Base-by-base conservation (phyloP, 2,888 invertebrate genomes). In the Augochlorella aurata region DNA sequence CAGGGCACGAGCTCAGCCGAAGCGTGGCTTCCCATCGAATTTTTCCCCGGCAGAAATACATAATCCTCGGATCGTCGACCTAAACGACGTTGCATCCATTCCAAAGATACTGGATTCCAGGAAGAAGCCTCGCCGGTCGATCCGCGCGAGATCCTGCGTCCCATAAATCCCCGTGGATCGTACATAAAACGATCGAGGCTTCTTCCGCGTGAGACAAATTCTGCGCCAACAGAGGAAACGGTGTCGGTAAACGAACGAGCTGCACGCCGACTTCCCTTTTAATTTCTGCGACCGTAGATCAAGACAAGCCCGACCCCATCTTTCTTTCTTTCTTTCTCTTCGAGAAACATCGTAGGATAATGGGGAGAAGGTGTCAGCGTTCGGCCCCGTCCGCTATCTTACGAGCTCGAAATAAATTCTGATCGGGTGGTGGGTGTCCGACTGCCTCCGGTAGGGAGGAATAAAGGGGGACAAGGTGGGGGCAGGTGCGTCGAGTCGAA, bases 401-500 rank as follows among this genome's bases (percentile, higher is more conserved):
- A 81, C 72, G 77, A 73, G 77, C 61, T 72, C 73, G 79, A 74
- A 77, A 82, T 77, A 67, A 82, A 82, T 85, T 79, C 67, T 66
- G 68, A 50, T 73, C 65, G 50, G 38, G n/a, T 21, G 38, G 52
- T 18, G 47, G 73, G 18, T 52, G 24, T 18, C n/a, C 16, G 16
- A 44, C 47, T 38, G 3, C 38, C 38, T 38, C 38, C 38, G 38
- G 5, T 5, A 4, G 24, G 58, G 24, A 75, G 66, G 66, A 49
- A 24, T 16, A 72, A 50, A 65, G 63, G 50, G 44, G 45, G 80
- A 70, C 71, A 45, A n/a, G 77, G 61, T 72, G 85, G 88, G 89
- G 88, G 87, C 92, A 92, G 92, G 91, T 92, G 92, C 89, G 89
- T 86, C 88, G 83, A 81, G 86, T 71, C 71, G 86, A 88, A 89